Conservation (phyloP, 2,888 invertebrate genomes). For the Zygaena filipendulae region DNA sequence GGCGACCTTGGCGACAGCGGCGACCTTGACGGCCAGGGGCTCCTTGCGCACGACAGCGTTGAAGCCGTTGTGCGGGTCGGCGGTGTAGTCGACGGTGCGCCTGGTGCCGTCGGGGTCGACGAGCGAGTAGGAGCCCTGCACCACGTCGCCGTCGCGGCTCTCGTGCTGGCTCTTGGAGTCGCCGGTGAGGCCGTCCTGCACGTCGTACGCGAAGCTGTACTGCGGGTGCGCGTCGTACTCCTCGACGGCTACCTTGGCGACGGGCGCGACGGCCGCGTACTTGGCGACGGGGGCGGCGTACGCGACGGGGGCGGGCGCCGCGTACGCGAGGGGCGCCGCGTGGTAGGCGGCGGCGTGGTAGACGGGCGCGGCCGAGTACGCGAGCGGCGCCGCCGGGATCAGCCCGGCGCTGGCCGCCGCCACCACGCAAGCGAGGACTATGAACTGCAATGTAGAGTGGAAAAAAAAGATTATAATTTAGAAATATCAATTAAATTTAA, state of each 20-base stretch:
- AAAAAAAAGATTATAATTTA: constrained; percentile 12
- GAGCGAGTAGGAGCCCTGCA: constrained; percentile 57
- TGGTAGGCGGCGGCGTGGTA: constrained; percentile 20
- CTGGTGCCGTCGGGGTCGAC: constrained; percentile 56
- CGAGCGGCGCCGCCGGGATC: constrained; percentile 30
- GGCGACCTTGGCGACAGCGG: constrained; percentile 29
- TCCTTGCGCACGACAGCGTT: constrained; percentile 58
- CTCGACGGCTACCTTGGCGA: constrained; percentile 24
- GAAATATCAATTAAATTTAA: background rate
- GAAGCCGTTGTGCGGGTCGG: constrained; percentile 56
- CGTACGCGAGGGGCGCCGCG: constrained; percentile 22
- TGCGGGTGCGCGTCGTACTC: constrained; percentile 34
- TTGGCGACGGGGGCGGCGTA: constrained; percentile 25
- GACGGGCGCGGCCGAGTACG: constrained; percentile 17
- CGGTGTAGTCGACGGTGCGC: constrained; percentile 60
- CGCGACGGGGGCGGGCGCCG: constrained; percentile 22
- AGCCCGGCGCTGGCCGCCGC: constrained; percentile 45
- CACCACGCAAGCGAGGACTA: constrained; percentile 42
- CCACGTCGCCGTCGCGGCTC: constrained; percentile 52
- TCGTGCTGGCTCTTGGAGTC: constrained; percentile 60
- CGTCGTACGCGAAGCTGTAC: constrained; percentile 55
- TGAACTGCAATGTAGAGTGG: constrained; percentile 31
- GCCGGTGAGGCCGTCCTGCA: constrained; percentile 42
- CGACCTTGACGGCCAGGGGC: constrained; percentile 35
- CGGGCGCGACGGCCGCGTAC: constrained; percentile 24